Percentiles rank a stretch among this genome's conserved stretches.
Evolutionary conservation across 2,797 vertebrate genomes (phyloP).

Genomic region (Alcedo quadribrachys): DNA sequence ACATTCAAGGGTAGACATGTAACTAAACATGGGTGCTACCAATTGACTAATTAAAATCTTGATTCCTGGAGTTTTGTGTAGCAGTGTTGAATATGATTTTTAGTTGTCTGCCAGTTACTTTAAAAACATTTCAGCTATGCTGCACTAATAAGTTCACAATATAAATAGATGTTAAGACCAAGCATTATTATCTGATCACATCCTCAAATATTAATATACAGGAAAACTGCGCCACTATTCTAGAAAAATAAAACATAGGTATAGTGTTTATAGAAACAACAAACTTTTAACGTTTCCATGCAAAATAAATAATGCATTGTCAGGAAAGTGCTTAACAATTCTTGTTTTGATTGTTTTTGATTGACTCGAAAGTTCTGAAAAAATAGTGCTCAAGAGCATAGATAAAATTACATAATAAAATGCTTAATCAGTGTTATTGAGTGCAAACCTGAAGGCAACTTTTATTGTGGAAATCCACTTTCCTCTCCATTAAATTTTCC

Average conservation of each 20-base stretch:
- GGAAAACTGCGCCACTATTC: neutral
- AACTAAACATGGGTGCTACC: neutral
- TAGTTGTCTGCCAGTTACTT: neutral
- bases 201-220: neutral
- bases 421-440: neutral
- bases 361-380: neutral
- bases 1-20: neutral
- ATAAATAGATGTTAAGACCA: neutral
- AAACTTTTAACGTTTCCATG: neutral
- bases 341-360: neutral
- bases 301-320: neutral
- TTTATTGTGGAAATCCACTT: neutral
- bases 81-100: neutral
- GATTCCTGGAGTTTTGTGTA: neutral
- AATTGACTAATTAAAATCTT: neutral
- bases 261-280: neutral
- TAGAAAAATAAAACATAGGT: neutral
- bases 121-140: neutral
- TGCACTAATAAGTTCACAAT: neutral
- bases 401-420: neutral
- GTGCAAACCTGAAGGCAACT: neutral
- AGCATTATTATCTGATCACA: neutral
- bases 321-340: neutral
- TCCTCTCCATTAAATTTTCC: neutral
- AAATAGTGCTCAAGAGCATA: neutral